Evolutionary conservation across 2,113 vertebrate genomes (phyloP).

Genomic region (Oophaga pumilio): DNA sequence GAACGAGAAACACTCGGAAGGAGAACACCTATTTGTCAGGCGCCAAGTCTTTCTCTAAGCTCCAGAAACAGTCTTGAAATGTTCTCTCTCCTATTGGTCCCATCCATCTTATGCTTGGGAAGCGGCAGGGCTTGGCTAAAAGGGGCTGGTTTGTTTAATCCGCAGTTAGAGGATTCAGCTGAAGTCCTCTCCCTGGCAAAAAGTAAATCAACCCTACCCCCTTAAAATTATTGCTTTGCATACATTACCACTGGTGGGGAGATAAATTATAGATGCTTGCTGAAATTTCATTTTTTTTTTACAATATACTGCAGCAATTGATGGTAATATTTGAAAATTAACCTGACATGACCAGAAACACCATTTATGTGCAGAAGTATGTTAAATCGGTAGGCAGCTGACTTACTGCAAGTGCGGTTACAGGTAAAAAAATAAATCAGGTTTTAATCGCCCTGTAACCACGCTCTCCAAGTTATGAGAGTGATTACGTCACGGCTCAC

Average conservation of each 20-base stretch:
- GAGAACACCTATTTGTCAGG: background rate
- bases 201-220: background rate
- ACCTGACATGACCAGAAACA: too few relatives aligned
- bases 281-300: background rate
- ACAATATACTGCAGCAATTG: background rate
- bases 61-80: background rate
- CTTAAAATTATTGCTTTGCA: background rate
- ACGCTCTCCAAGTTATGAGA: too few relatives aligned
- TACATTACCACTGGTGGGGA: background rate
- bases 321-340: background rate
- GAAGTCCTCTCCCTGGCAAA: background rate
- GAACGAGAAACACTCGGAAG: background rate
- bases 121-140: background rate
- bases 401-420: too few relatives aligned
- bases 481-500: too few relatives aligned
- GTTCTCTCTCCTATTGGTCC: background rate
- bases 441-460: too few relatives aligned
- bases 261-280: background rate
- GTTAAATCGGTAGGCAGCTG: too few relatives aligned
- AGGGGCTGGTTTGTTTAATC: background rate
- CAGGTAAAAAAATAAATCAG: too few relatives aligned
- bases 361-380: too few relatives aligned
- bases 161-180: background rate
- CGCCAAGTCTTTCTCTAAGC: slow-evolving; percentile 7
- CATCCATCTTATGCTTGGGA: background rate